A percentile compares a stretch with the other conserved stretches of the same genome.
phyloP scores from a whole-genome alignment of 2,888 invertebrate species.

The Hoplodrina ambigua region DNA sequence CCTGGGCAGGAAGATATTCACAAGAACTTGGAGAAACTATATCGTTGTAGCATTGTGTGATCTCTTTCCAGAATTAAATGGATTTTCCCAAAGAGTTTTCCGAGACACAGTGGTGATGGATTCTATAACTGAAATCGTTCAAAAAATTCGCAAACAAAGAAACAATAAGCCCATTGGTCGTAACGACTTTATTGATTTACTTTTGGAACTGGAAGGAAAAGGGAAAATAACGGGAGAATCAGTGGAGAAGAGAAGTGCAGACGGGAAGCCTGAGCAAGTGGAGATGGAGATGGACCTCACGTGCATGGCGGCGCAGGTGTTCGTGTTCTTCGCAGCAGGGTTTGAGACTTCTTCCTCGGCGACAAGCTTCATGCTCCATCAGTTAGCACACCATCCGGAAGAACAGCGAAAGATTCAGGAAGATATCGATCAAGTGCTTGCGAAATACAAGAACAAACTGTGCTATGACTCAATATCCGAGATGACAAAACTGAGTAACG shows the following conservation, averaged over 20 bases:
- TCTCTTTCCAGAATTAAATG: slow-evolving; percentile 71
- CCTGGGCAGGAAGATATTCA: slow-evolving; percentile 70
- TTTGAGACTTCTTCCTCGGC: slow-evolving; percentile 86
- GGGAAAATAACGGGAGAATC: slow-evolving; percentile 78
- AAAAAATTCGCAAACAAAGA: slow-evolving; percentile 72
- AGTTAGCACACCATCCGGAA: slow-evolving; percentile 81
- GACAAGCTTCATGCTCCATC: slow-evolving; percentile 79
- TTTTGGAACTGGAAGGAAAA: slow-evolving; percentile 72
- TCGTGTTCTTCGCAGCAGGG: slow-evolving; percentile 84
- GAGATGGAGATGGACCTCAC: slow-evolving; percentile 73
- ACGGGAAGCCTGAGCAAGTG: slow-evolving; percentile 72
- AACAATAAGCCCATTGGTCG: slow-evolving; percentile 75
- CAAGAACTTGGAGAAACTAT: slow-evolving; percentile 57
- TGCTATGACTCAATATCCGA: slow-evolving; percentile 78
- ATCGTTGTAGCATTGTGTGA: slow-evolving; percentile 67
- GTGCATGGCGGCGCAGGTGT: slow-evolving; percentile 76
- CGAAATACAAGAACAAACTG: slow-evolving; percentile 75
- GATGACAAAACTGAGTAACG: slow-evolving; percentile 73
- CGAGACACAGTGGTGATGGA: slow-evolving; percentile 56
- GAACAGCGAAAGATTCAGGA: slow-evolving; percentile 77
- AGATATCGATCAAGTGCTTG: slow-evolving; percentile 78
- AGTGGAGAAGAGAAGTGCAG: slow-evolving; percentile 69
- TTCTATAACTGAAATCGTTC: slow-evolving; percentile 65
- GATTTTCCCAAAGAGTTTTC: slow-evolving; percentile 48
- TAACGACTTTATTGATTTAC: slow-evolving; percentile 77